Conservation (phyloP, 2,113 vertebrate genomes). For the Sminthopsis crassicaudata region DNA sequence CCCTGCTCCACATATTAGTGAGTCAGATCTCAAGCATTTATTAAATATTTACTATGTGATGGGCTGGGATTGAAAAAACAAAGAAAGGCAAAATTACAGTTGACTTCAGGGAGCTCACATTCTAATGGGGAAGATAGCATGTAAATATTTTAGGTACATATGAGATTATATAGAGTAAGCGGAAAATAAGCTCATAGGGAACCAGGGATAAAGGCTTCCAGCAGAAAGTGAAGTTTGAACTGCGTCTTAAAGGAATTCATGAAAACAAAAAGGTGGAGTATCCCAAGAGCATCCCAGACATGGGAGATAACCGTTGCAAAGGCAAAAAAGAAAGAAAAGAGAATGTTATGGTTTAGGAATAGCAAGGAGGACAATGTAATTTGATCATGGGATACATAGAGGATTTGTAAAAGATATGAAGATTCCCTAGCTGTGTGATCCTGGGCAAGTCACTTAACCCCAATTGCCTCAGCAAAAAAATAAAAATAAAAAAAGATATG, state of each 20-base stretch:
- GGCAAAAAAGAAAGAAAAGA: not conserved
- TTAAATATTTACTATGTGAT: not conserved
- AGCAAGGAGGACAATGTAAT: not conserved
- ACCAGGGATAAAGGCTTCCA: not conserved
- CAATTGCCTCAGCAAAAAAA: no score
- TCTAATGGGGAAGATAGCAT: not conserved
- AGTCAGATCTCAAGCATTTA: not conserved
- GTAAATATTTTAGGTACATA: not conserved
- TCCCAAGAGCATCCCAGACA: not conserved
- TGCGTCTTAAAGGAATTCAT: not conserved
- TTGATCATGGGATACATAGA: not conserved
- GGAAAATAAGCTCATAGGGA: not conserved
- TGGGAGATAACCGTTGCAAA: not conserved
- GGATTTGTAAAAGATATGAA: not conserved
- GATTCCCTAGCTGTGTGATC: not conserved
- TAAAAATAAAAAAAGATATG: not conserved
- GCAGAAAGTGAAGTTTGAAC: not conserved
- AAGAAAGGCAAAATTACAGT: not conserved
- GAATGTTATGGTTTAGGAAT: not conserved
- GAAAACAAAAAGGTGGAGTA: not conserved
- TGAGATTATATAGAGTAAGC: no score
- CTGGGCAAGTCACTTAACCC: no score
- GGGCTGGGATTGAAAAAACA: not conserved
- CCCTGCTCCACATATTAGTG: not conserved
- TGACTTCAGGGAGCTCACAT: not conserved